Base-by-base conservation (phyloP, 1,140 invertebrate species). In the Drosophila paulistorum region DNA sequence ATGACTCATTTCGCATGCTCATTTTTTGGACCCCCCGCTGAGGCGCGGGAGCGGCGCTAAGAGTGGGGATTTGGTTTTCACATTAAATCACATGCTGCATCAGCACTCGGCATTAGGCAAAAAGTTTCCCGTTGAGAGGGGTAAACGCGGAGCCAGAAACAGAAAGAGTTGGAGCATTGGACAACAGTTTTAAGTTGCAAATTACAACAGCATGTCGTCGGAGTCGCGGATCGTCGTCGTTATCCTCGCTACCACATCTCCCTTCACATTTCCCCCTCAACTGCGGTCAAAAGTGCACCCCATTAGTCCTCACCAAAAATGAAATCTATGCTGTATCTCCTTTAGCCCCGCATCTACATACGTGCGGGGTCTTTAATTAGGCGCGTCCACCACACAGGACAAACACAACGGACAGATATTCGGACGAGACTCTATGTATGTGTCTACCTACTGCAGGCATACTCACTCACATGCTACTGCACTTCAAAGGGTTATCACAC, bases 1-100 rank as follows among this genome's bases (percentile, higher is more conserved):
- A 89, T 89, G 84, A 90, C 84, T 89, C 84, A 89, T 89, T 89
- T 89, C 71, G 71, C 71, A 81, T 89, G 80, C 81, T 59, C 77
- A 78, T 87, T 82, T 82, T 59, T 63, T 45, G 41, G 39, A 64
- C 64, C 41, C 35, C 20, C 61, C 13, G 9, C 1, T 35, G 2
- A 1, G 7, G 30, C 4, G 23, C 5, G 14, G n/a, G 13, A 41
- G 39, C 26, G 55, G 26, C 35, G 39, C 7, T 0, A 30, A 1
- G 41, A 0, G 26, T n/a, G n/a, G 11, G 17, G 9, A 23, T 67
- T 58, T 48, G 45, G 60, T 51, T 74, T 70, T 70, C 63, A 65
- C 72, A 76, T 86, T 81, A 73, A 75, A 86, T 79, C 71, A 73
- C 45, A 71, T 79, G 71, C 77, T 79, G 71, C 65, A 65, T 81